Conservation (phyloP, 2,888 invertebrate species). For the Eupithecia vulgata region DNA sequence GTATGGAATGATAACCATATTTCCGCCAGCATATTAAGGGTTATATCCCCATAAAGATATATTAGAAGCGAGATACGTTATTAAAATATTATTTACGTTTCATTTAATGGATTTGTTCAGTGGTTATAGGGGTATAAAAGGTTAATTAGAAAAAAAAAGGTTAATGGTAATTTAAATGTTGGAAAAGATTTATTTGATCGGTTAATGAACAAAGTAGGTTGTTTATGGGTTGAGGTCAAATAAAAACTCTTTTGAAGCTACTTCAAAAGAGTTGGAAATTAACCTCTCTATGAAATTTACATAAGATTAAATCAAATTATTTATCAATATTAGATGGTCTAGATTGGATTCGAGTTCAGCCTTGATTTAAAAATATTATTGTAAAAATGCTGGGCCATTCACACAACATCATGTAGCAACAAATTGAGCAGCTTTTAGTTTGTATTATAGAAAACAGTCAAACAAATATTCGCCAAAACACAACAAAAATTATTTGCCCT, state of each 20-base stretch:
- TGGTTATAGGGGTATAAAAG: constrained; percentile 38
- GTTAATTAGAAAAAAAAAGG: constrained; percentile 36
- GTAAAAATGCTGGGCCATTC: too few relatives aligned
- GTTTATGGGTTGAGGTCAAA: neutral
- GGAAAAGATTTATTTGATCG: neutral
- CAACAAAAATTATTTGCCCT: too few relatives aligned
- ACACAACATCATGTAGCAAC: too few relatives aligned
- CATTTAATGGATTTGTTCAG: constrained; percentile 62
- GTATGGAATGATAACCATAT: constrained; percentile 73
- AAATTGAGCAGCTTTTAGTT: too few relatives aligned
- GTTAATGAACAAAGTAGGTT: neutral
- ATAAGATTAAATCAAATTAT: neutral
- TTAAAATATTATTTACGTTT: constrained; percentile 72
- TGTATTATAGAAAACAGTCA: too few relatives aligned
- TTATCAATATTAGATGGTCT: neutral
- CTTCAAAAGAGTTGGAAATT: neutral
- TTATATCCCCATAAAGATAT: constrained; percentile 75
- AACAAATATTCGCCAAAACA: too few relatives aligned
- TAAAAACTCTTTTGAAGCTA: neutral
- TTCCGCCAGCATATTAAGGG: constrained; percentile 70
- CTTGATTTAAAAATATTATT: neutral
- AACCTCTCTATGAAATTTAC: neutral
- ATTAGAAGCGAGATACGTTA: constrained; percentile 65
- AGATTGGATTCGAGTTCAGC: neutral
- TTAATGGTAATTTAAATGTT: neutral